phyloP scores from a whole-genome alignment of 2,113 vertebrate species.

The Gymnarchus niloticus region DNA sequence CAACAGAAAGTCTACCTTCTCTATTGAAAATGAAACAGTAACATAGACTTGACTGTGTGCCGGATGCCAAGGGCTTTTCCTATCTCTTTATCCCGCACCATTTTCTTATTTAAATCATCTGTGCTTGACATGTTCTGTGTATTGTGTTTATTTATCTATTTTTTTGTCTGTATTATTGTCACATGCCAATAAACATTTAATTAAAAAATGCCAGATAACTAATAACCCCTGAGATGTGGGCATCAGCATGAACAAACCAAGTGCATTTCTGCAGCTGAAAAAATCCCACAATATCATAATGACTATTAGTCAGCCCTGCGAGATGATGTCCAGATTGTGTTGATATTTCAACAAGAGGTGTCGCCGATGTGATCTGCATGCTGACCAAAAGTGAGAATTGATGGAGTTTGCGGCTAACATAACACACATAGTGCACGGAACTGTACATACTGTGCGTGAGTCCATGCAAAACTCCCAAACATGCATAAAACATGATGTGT shows the following conservation, averaged over 20 bases:
- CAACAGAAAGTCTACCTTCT: too few species aligned
- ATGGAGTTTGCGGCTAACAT: neutral
- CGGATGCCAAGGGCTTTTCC: too few species aligned
- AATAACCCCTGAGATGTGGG: neutral
- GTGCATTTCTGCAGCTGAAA: neutral
- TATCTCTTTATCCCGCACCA: too few species aligned
- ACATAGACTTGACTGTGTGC: too few species aligned
- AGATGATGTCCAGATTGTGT: neutral
- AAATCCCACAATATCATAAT: neutral
- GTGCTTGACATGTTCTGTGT: too few species aligned
- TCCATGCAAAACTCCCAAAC: neutral
- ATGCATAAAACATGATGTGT: neutral
- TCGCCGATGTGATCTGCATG: neutral
- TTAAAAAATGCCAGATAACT: neutral
- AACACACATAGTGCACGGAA: neutral
- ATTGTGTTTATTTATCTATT: too few species aligned
- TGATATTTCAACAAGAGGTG: neutral
- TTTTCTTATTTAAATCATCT: too few species aligned
- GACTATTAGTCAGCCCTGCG: neutral
- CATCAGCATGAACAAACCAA: neutral
- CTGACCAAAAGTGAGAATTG: neutral
- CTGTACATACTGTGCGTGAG: too few species aligned
- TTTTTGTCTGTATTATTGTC: too few species aligned
- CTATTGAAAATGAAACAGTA: too few species aligned
- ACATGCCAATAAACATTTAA: too few species aligned